Evolutionary conservation across 2,113 vertebrate genomes (phyloP).

Genomic region (Bos javanicus): DNA sequence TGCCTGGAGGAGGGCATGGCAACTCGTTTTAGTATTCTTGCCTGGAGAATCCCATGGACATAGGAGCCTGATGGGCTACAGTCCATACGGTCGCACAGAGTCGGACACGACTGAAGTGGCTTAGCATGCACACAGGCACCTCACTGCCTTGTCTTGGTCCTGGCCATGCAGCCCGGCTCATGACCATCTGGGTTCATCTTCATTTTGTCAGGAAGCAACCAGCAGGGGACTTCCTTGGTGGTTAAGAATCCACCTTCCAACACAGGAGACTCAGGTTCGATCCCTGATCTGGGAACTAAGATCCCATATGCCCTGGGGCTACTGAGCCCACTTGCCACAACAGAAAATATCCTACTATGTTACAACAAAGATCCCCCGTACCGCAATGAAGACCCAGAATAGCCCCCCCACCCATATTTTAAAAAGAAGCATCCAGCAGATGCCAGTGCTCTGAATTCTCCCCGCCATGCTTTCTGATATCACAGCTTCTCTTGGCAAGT

Average conservation of each 20-base stretch:
- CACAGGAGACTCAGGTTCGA: neutral
- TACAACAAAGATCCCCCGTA: neutral
- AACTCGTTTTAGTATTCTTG: neutral
- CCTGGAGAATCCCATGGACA: neutral
- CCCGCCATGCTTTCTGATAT: neutral
- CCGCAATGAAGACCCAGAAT: neutral
- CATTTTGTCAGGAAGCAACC: neutral
- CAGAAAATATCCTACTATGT: neutral
- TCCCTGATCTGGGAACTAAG: neutral
- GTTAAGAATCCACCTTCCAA: neutral
- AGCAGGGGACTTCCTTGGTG: neutral
- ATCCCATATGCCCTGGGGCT: neutral
- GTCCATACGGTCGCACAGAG: neutral
- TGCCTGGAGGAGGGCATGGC: neutral
- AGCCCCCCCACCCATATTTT: neutral
- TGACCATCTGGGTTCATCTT: too few species aligned
- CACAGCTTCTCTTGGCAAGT: neutral
- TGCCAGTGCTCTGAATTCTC: neutral
- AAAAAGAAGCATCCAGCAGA: neutral
- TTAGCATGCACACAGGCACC: neutral
- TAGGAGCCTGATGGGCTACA: neutral
- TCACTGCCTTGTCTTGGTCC: neutral
- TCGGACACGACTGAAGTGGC: accelerated
- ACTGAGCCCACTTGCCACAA: neutral
- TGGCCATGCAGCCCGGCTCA: neutral